Evolutionary conservation across 1,140 invertebrate species (phyloP).

Genomic region (Drosophila cardini): DNA sequence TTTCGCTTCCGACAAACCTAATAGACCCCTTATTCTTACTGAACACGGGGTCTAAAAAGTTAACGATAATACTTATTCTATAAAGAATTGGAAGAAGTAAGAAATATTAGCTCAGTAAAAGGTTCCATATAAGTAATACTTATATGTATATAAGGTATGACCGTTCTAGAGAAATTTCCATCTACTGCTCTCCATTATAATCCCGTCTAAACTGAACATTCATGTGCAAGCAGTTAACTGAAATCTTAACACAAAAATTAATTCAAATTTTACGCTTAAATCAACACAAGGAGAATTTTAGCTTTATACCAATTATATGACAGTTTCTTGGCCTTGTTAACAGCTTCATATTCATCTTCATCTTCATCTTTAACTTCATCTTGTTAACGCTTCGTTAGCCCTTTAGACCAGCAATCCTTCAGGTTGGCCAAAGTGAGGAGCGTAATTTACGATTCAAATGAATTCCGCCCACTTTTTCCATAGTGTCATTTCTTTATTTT

Average conservation of each 20-base stretch:
- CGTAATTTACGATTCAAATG: conserved; percentile 72
- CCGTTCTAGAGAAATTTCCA: too few relatives aligned
- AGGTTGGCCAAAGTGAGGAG: conserved; percentile 45
- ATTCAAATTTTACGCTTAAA: conserved; percentile 57
- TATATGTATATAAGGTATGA: too few relatives aligned
- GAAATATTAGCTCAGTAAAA: too few relatives aligned
- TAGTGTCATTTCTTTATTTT: conserved; percentile 60
- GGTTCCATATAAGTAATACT: too few relatives aligned
- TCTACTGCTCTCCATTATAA: not conserved
- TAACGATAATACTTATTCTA: too few relatives aligned
- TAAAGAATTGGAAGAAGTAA: too few relatives aligned
- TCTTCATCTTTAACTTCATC: too few relatives aligned
- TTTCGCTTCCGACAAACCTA: too few relatives aligned
- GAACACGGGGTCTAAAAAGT: too few relatives aligned
- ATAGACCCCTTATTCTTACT: too few relatives aligned
- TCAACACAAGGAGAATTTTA: conserved; percentile 43
- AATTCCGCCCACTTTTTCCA: conserved; percentile 77
- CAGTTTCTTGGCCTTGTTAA: conserved; percentile 4
- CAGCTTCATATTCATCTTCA: too few relatives aligned
- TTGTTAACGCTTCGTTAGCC: conserved; percentile 66
- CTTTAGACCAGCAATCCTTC: conserved; percentile 26
- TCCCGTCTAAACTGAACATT: not conserved
- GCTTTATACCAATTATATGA: not conserved
- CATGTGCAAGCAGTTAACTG: conserved; percentile 37
- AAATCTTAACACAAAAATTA: conserved; percentile 54